A percentile compares a stretch with the other conserved stretches of the same genome.
Evolutionary conservation across 2,888 invertebrate species (phyloP).

Genomic region (Drosophila melanocephala): DNA sequence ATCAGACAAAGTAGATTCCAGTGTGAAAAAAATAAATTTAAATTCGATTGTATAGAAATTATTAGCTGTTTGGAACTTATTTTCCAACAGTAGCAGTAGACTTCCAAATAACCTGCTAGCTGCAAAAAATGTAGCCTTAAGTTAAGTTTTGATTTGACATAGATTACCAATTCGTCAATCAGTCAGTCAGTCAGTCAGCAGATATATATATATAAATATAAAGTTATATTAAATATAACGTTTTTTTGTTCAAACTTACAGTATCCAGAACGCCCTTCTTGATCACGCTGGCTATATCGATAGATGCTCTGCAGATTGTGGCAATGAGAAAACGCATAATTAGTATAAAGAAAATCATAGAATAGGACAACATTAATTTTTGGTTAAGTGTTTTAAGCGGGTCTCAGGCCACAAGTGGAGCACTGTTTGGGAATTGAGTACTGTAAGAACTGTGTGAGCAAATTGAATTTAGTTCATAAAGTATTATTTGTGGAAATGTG

Average conservation of each 20-base stretch:
- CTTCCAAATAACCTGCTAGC: background rate
- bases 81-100: background rate
- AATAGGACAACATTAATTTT: background rate
- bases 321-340: conserved; percentile 12
- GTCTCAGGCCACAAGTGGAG: conserved; percentile 33
- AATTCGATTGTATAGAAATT: background rate
- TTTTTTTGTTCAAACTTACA: conserved; percentile 86
- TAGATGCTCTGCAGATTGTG: conserved; percentile 87
- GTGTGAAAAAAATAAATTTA: background rate
- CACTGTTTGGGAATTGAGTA: conserved; percentile 29
- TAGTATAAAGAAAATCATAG: background rate
- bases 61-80: background rate
- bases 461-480: conserved; percentile 5
- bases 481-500: conserved; percentile 24
- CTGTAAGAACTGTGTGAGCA: conserved; percentile 20
- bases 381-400: conserved; percentile 53
- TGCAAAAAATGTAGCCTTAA: background rate
- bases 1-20: background rate
- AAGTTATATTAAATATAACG: too few species aligned
- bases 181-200: background rate
- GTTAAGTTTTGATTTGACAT: background rate
- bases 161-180: background rate
- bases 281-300: conserved; percentile 90
- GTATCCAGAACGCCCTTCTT: conserved; percentile 90
- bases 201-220: background rate